Percentiles rank a stretch among this genome's conserved stretches.
Evolutionary conservation across 2,888 invertebrate species (phyloP).

Genomic region (Epirrita christyi): DNA sequence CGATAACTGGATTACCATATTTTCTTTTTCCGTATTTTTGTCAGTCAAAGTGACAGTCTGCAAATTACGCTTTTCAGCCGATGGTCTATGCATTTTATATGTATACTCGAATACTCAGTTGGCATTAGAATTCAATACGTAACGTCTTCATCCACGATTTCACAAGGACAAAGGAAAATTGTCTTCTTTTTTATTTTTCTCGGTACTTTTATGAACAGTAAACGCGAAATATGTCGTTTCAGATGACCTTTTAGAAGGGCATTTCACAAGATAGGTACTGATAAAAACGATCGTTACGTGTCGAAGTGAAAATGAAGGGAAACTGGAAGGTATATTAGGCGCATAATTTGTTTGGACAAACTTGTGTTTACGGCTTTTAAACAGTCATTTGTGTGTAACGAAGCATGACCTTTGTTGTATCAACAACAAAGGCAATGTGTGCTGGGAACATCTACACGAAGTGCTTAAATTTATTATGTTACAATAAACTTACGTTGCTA

Average conservation of each 20-base stretch:
- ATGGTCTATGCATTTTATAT: slow-evolving; percentile 7
- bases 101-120: slow-evolving; percentile 13
- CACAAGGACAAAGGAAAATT: slow-evolving; percentile 42
- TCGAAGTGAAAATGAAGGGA: slow-evolving; percentile 43
- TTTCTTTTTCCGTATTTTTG: background rate
- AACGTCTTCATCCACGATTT: slow-evolving; percentile 34
- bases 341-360: slow-evolving; percentile 50
- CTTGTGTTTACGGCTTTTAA: slow-evolving; percentile 53
- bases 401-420: slow-evolving; percentile 1
- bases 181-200: slow-evolving; percentile 35
- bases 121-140: slow-evolving; percentile 34
- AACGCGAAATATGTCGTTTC: slow-evolving; percentile 33
- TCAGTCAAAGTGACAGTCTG: background rate
- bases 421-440: too few species aligned
- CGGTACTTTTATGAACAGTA: slow-evolving; percentile 36
- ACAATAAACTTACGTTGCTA: too few species aligned
- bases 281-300: slow-evolving; percentile 39
- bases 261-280: slow-evolving; percentile 27
- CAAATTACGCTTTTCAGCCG: background rate
- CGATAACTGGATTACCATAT: background rate
- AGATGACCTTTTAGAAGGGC: slow-evolving; percentile 37
- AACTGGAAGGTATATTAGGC: slow-evolving; percentile 3
- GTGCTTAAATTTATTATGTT: too few species aligned
- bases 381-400: slow-evolving; percentile 46
- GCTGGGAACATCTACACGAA: too few species aligned